Conservation (phyloP, 1,140 invertebrate species). For the Piezodorus guildinii region DNA sequence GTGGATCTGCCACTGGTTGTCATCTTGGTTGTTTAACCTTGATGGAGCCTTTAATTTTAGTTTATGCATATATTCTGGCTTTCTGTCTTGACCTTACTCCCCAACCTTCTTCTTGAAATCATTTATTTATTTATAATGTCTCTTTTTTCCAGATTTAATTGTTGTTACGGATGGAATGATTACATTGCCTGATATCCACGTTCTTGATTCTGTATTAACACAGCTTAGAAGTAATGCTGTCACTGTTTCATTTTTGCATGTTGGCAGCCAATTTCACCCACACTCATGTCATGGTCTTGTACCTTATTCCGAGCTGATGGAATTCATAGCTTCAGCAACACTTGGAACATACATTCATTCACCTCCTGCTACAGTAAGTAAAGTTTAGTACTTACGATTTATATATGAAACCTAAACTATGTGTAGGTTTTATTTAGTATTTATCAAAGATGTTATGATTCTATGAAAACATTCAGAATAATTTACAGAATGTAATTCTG, state of each 20-base stretch:
- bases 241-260: conserved; percentile 66
- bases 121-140: no score
- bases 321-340: conserved; percentile 67
- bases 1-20: no score
- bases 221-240: conserved; percentile 66
- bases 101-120: no score
- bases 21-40: no score
- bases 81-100: no score
- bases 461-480: no score
- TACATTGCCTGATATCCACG: conserved; percentile 58
- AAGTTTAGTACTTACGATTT: background rate
- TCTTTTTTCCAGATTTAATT: conserved; percentile 52
- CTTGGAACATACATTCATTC: conserved; percentile 51
- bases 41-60: no score
- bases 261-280: conserved; percentile 56
- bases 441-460: no score
- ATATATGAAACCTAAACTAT: no score
- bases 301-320: conserved; percentile 63
- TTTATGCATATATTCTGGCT: no score
- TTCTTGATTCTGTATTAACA: conserved; percentile 59
- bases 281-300: conserved; percentile 54
- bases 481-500: no score
- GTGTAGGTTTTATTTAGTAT: no score
- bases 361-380: conserved; percentile 15
- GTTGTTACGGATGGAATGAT: conserved; percentile 72